Conservation (phyloP, 1,140 invertebrate genomes). For the Capitella teleta region DNA sequence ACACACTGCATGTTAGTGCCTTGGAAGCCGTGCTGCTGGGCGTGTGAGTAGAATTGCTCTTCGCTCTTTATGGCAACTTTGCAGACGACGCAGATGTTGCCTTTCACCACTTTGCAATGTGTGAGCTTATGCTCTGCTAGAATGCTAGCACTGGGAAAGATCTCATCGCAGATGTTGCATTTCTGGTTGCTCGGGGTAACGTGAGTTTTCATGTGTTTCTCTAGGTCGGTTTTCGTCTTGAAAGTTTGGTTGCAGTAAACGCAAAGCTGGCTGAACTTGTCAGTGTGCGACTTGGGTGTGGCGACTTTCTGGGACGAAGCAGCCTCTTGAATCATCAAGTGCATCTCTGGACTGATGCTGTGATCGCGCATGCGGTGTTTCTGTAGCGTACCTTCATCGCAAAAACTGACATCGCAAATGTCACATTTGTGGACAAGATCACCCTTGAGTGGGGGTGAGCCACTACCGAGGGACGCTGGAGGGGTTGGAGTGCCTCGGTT, state of each 20-base stretch:
- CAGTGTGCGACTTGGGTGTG: not conserved
- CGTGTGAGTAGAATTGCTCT: constrained; percentile 49
- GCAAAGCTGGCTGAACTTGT: constrained; percentile 59
- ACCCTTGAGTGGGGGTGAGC: no score
- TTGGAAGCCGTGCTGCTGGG: constrained; percentile 57
- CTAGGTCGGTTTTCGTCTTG: constrained; percentile 70
- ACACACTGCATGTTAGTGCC: constrained; percentile 59
- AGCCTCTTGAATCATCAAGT: not conserved
- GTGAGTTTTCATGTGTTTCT: constrained; percentile 72
- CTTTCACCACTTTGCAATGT: constrained; percentile 66
- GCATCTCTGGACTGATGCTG: not conserved
- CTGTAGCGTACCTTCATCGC: constrained; percentile 10
- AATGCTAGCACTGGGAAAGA: constrained; percentile 66
- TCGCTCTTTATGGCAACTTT: constrained; percentile 33
- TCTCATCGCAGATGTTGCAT: constrained; percentile 90
- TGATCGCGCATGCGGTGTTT: constrained; percentile 9
- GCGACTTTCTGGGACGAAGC: not conserved
- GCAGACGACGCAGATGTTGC: constrained; percentile 49
- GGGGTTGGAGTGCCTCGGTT: no score
- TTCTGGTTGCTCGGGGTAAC: constrained; percentile 66
- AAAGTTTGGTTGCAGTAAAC: constrained; percentile 83
- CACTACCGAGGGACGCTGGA: no score
- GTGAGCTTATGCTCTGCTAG: constrained; percentile 86
- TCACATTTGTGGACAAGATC: constrained; percentile 13
- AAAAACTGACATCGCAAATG: constrained; percentile 15